These are phyloP conservation scores for Limnephilus lunatus DNA, from an alignment of 2,888 invertebrate genomes.

Conservation along the genomic window DNA sequence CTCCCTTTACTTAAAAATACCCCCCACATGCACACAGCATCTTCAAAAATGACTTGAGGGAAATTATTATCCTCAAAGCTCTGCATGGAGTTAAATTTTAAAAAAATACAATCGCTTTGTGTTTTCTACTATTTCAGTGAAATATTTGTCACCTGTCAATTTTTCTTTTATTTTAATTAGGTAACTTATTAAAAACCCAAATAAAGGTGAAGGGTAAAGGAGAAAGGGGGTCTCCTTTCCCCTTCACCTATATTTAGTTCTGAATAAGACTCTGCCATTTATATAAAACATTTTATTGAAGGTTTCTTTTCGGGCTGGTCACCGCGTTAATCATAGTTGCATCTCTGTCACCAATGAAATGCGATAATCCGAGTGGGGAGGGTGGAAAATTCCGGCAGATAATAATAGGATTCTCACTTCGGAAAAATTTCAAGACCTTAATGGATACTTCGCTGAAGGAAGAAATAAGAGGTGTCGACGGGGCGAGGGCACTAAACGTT, in stretches of 20 bases:
- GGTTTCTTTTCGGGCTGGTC: conserved; percentile 18
- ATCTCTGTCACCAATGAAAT: conserved; percentile 67
- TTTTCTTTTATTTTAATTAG: neutral
- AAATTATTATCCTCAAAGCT: too few species aligned
- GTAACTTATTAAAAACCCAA: too few species aligned
- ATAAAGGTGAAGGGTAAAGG: too few species aligned
- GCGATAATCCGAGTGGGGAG: neutral
- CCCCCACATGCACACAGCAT: too few species aligned
- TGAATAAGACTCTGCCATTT: neutral
- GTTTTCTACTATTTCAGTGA: too few species aligned
- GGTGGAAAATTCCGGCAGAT: conserved; percentile 2
- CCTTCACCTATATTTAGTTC: neutral
- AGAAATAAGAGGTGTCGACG: conserved; percentile 76
- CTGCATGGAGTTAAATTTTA: too few species aligned
- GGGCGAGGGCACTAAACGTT: conserved; percentile 77
- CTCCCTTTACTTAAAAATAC: too few species aligned
- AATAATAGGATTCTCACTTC: conserved; percentile 76
- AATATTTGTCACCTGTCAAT: neutral
- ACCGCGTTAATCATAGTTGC: conserved; percentile 70
- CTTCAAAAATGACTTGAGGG: too few species aligned
- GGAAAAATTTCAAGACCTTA: conserved; percentile 74
- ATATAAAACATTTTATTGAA: neutral
- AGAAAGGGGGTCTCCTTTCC: too few species aligned
- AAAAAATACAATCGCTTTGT: too few species aligned
- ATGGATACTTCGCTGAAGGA: conserved; percentile 73